These are phyloP conservation scores for Lampropteryx suffumata DNA, from an alignment of 2,888 invertebrate species.

Conservation along the genomic window DNA sequence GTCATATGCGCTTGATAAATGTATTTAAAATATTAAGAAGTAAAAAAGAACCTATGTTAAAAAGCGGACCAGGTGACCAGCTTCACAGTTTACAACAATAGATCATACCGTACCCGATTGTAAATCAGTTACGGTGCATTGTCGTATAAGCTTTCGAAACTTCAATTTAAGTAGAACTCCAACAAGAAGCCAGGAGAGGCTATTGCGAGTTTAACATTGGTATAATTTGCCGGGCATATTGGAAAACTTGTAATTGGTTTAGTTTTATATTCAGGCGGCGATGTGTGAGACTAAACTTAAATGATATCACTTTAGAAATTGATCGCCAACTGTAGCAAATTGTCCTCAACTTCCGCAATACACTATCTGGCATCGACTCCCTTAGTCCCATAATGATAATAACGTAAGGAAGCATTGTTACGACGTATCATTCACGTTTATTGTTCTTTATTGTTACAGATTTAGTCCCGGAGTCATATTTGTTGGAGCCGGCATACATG, in stretches of 20 bases:
- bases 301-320: slow-evolving; percentile 60
- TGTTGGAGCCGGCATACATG: slow-evolving; percentile 70
- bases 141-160: slow-evolving; percentile 47
- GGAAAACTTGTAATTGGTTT: slow-evolving; percentile 80
- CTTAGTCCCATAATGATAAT: slow-evolving; percentile 19
- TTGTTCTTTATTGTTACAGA: slow-evolving; percentile 62
- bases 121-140: slow-evolving; percentile 41
- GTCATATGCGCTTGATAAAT: too few relatives aligned
- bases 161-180: slow-evolving; percentile 54
- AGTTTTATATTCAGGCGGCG: slow-evolving; percentile 70
- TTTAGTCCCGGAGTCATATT: slow-evolving; percentile 78
- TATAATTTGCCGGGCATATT: slow-evolving; percentile 75
- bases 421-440: slow-evolving; percentile 25
- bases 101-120: slow-evolving; percentile 27
- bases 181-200: slow-evolving; percentile 58
- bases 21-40: too few relatives aligned
- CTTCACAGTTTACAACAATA: slow-evolving; percentile 1
- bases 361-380: slow-evolving; percentile 16
- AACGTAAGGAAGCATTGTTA: slow-evolving; percentile 17
- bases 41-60: too few relatives aligned
- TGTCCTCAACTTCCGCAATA: slow-evolving; percentile 25
- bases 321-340: slow-evolving; percentile 36
- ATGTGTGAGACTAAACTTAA: slow-evolving; percentile 63
- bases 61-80: too few relatives aligned
- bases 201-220: slow-evolving; percentile 68